These are phyloP conservation scores for Tortrix viridana DNA, from an alignment of 2,888 invertebrate species.

Conservation along the genomic window DNA sequence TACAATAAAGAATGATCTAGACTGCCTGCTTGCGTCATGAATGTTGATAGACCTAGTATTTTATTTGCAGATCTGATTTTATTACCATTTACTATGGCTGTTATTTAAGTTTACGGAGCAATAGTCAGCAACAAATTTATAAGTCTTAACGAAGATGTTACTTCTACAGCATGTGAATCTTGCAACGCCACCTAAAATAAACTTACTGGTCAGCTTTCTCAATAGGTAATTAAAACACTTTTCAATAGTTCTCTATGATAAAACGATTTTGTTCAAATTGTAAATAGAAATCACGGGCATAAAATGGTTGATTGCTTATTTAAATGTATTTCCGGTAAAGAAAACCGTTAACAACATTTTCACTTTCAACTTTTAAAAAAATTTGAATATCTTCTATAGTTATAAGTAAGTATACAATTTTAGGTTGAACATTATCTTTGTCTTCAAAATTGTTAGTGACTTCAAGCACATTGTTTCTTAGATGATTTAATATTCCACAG, in stretches of 20 bases:
- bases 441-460: constrained; percentile 22
- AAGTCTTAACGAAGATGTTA: no score
- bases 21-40: constrained; percentile 42
- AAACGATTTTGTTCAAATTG: constrained; percentile 24
- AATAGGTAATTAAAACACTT: constrained; percentile 1
- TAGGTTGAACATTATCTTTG: no score
- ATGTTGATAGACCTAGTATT: constrained; percentile 19
- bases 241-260: constrained; percentile 3
- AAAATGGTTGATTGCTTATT: constrained; percentile 29
- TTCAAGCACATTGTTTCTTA: constrained; percentile 23
- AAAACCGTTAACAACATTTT: constrained; percentile 26
- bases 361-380: background rate
- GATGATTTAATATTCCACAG: constrained; percentile 28
- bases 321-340: constrained; percentile 25
- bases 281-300: constrained; percentile 23
- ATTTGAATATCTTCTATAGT: constrained; percentile 5
- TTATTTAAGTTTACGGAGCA: constrained; percentile 12
- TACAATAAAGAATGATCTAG: constrained; percentile 53
- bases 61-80: constrained; percentile 28
- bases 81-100: constrained; percentile 21
- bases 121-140: background rate
- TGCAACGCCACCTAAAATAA: no score
- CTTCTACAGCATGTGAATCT: no score
- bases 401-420: background rate
- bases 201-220: background rate